Percentiles rank a stretch among this genome's conserved stretches.
phyloP scores from a whole-genome alignment of 1,140 invertebrate species.

The Bombus huntii region DNA sequence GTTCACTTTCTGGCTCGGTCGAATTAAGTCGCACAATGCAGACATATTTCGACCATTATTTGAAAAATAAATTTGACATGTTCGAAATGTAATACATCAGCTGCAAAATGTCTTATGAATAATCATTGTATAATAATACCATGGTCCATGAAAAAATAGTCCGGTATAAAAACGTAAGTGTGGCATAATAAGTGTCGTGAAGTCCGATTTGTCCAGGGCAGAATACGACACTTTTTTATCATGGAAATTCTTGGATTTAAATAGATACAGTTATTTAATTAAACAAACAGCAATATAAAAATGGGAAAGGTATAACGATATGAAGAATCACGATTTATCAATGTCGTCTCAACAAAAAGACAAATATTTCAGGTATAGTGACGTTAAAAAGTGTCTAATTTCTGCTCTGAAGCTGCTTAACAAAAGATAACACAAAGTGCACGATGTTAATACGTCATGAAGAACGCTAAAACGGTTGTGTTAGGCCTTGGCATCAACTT shows the following conservation, averaged over 20 bases:
- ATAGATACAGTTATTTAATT: constrained; percentile 8
- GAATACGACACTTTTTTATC: constrained; percentile 55
- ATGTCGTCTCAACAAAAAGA: constrained; percentile 12
- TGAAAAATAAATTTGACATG: constrained; percentile 40
- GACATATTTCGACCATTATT: constrained; percentile 27
- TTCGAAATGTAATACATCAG: constrained; percentile 46
- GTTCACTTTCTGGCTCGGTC: constrained; percentile 48
- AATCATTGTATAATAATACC: constrained; percentile 64
- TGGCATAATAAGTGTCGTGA: constrained; percentile 44
- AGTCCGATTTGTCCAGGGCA: constrained; percentile 50
- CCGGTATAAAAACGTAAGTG: constrained; percentile 63
- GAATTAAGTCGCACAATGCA: constrained; percentile 33
- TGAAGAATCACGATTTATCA: constrained; percentile 37
- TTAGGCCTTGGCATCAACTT: constrained; percentile 86
- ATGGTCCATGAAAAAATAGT: constrained; percentile 66
- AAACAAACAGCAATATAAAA: constrained; percentile 23
- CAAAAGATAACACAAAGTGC: constrained; percentile 71
- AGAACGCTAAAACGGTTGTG: constrained; percentile 67
- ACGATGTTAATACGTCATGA: constrained; percentile 73
- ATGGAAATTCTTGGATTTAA: background rate
- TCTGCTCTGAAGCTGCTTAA: constrained; percentile 60
- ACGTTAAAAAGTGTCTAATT: constrained; percentile 54
- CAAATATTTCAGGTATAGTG: constrained; percentile 10
- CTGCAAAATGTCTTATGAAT: constrained; percentile 56
- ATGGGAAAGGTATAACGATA: background rate